Evolutionary conservation across 2,888 invertebrate genomes (phyloP), one percentile per base, ranked within the genome.

Genomic region (Kuschelorhynchus macadamiae): DNA sequence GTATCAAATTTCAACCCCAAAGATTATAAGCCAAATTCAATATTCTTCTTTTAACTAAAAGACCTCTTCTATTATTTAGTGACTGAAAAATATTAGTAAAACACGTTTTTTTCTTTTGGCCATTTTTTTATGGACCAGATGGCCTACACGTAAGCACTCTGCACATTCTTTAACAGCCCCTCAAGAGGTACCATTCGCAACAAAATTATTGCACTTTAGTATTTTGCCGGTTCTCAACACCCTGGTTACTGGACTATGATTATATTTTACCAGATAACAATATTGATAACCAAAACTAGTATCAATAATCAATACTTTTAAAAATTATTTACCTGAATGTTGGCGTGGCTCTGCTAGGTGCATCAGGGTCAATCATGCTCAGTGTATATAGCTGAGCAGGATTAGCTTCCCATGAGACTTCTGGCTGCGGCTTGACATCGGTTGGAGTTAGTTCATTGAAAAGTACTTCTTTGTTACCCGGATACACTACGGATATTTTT

Each of bases 371-470:
- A 1, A 85, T 81, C 85, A 87, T 85, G n/a, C 83, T 84, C 41
- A 87, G 74, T 0, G 91, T 89, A 80, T 94, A 95, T 72, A 88
- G 89, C 70, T 85, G 82, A 53, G 81, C 81, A 11, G 85, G 80
- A 70, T 89, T 88, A 2, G 85, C 85, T 0, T 87, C 85, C 90
- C 91, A 94, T 63, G 85, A 84, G 2, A 94, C 86, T 0, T 80
- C 80, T 0, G 94, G 94, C 56, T 84, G 84, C 78, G 91, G 87
- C 81, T 92, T 89, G 0, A 91, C 92, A 80, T 89, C 87, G 7
- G 89, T 89, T 2, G 91, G 91, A 2, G 92, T 92, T 47, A 92
- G 80, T 75, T 88, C 88, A 0, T 92, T 92, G 32, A 87, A 81
- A 4, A 88, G 83, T 1, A 89, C 86, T 41, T 78, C 77, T 0